Conservation (phyloP, 2,888 invertebrate genomes). For the Clepsis dumicolana region DNA sequence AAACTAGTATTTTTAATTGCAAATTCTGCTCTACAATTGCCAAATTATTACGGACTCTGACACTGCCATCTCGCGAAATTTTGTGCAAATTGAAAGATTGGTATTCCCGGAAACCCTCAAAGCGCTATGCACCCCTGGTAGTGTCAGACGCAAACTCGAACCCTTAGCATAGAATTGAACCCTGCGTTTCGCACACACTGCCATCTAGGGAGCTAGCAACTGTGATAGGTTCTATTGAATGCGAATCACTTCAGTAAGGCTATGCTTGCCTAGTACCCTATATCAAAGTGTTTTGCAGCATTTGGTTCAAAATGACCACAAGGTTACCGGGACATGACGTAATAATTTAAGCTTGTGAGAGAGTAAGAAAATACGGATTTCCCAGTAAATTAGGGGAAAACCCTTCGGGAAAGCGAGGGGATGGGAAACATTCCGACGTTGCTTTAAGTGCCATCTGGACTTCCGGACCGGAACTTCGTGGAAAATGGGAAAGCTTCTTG, state of each 20-base stretch:
- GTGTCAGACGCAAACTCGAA: slow-evolving; percentile 24
- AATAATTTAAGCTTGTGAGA: neutral
- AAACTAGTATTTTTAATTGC: no score
- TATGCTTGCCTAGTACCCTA: slow-evolving; percentile 27
- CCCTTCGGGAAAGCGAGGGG: neutral
- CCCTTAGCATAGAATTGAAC: slow-evolving; percentile 39
- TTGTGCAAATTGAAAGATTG: slow-evolving; percentile 3
- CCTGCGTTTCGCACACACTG: slow-evolving; percentile 27
- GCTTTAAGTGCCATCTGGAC: slow-evolving; percentile 7
- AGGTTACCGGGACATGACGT: slow-evolving; percentile 6
- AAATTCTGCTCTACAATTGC: neutral
- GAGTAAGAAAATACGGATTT: neutral
- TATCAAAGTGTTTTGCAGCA: slow-evolving; percentile 35
- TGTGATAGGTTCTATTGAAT: slow-evolving; percentile 3
- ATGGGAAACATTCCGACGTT: neutral
- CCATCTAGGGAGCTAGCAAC: slow-evolving; percentile 25
- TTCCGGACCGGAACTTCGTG: neutral
- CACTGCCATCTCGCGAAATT: slow-evolving; percentile 31
- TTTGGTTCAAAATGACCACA: slow-evolving; percentile 13
- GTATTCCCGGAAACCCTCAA: neutral
- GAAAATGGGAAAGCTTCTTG: neutral
- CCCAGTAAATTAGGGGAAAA: no score
- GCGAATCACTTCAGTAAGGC: neutral
- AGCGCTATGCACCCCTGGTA: slow-evolving; percentile 24
- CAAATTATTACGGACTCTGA: no score